A percentile compares a stretch with the other conserved stretches of the same genome.
phyloP scores from a whole-genome alignment of 2,888 invertebrate species.

The Eurytoma californica region DNA sequence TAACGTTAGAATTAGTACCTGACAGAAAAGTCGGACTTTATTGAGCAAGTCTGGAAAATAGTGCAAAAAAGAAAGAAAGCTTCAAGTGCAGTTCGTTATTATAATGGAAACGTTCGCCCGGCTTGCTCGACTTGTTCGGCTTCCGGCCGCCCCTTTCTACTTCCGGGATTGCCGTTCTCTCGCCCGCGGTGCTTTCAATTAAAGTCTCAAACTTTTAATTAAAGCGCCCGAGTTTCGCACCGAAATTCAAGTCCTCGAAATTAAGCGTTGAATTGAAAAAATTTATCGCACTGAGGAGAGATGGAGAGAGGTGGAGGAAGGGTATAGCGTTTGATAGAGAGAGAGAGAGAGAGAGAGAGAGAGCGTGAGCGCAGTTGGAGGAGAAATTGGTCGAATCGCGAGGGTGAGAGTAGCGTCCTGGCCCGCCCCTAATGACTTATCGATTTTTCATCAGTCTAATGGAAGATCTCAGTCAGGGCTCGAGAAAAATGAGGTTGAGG shows the following conservation, averaged over 20 bases:
- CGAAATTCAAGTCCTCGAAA: constrained; percentile 50
- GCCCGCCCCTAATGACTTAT: constrained; percentile 53
- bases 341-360: constrained; percentile 36
- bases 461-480: constrained; percentile 48
- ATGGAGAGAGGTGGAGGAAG: neutral
- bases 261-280: constrained; percentile 51
- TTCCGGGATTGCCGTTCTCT: constrained; percentile 55
- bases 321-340: constrained; percentile 16
- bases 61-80: constrained; percentile 6
- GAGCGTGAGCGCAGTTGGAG: constrained; percentile 13
- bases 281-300: constrained; percentile 17
- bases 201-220: constrained; percentile 64
- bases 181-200: constrained; percentile 61
- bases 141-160: constrained; percentile 30
- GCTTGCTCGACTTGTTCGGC: constrained; percentile 7
- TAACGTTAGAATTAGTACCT: no score
- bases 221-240: constrained; percentile 53
- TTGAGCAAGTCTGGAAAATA: neutral
- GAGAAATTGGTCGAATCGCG: constrained; percentile 49
- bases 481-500: constrained; percentile 12
- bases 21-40: neutral
- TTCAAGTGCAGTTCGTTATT: constrained; percentile 43
- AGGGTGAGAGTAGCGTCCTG: neutral
- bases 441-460: constrained; percentile 57
- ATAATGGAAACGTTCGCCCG: constrained; percentile 31